Conservation (phyloP, 2,888 invertebrate species). For the Parnassius apollo region DNA sequence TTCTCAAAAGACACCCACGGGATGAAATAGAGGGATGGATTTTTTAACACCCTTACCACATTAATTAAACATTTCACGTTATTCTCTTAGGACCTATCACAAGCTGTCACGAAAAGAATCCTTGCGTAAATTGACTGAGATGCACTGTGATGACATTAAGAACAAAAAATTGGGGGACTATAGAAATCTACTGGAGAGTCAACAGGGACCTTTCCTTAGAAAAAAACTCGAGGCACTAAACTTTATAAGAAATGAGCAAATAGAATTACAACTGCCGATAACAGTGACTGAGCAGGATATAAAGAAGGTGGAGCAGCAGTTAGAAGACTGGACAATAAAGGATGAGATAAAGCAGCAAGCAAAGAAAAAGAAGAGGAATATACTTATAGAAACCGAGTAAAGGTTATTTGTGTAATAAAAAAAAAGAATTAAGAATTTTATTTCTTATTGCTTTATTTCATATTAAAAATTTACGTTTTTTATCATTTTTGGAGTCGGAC, state of each 20-base stretch:
- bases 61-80: conserved; percentile 3
- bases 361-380: conserved; percentile 60
- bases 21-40: too few relatives aligned
- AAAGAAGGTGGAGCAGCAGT: conserved; percentile 77
- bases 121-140: conserved; percentile 85
- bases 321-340: conserved; percentile 71
- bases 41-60: too few relatives aligned
- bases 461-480: too few relatives aligned
- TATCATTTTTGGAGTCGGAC: too few relatives aligned
- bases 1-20: too few relatives aligned
- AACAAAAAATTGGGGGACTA: conserved; percentile 84
- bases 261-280: conserved; percentile 82
- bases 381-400: conserved; percentile 45
- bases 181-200: conserved; percentile 83
- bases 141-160: conserved; percentile 86
- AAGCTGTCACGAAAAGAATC: conserved; percentile 87
- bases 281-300: conserved; percentile 87
- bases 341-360: conserved; percentile 65
- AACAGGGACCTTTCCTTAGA: conserved; percentile 87
- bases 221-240: conserved; percentile 87
- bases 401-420: conserved; percentile 33
- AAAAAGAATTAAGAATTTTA: conserved; percentile 22
- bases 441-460: conserved; percentile 1
- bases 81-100: conserved; percentile 67
- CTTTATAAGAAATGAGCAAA: conserved; percentile 89